phyloP scores from a whole-genome alignment of 2,888 invertebrate species.

The Nipponacmea schrenckii region DNA sequence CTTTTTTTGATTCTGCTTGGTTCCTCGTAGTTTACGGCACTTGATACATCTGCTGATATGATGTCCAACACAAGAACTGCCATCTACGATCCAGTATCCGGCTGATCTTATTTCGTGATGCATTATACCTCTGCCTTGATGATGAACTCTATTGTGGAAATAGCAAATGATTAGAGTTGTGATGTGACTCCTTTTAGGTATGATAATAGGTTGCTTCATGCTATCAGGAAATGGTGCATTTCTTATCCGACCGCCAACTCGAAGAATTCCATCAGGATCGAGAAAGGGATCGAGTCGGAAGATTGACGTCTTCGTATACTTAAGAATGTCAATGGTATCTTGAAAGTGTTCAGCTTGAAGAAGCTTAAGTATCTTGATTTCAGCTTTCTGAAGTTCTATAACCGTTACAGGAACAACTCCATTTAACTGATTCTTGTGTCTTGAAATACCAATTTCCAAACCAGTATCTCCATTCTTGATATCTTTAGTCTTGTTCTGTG shows the following conservation, averaged over 20 bases:
- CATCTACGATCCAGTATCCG: background rate
- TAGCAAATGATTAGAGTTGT: background rate
- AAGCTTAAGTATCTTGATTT: background rate
- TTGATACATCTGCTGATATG: background rate
- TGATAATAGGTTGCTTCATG: conserved; percentile 9
- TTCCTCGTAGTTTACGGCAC: background rate
- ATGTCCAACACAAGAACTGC: background rate
- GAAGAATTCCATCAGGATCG: background rate
- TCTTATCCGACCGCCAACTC: background rate
- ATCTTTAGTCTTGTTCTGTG: too few relatives aligned
- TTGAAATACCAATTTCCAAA: too few relatives aligned
- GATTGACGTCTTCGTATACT: background rate
- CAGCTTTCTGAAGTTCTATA: background rate
- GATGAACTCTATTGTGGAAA: background rate
- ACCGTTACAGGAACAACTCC: too few relatives aligned
- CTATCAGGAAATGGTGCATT: background rate
- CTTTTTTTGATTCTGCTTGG: background rate
- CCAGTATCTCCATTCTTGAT: too few relatives aligned
- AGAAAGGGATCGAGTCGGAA: background rate
- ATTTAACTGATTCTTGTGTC: too few relatives aligned
- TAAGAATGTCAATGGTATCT: background rate
- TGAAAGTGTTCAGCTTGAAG: background rate
- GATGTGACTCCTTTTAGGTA: conserved; percentile 5
- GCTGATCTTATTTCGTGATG: background rate
- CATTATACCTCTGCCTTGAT: conserved; percentile 8